Conservation (phyloP, 1,140 invertebrate genomes). For the Scaptomyza graminum region DNA sequence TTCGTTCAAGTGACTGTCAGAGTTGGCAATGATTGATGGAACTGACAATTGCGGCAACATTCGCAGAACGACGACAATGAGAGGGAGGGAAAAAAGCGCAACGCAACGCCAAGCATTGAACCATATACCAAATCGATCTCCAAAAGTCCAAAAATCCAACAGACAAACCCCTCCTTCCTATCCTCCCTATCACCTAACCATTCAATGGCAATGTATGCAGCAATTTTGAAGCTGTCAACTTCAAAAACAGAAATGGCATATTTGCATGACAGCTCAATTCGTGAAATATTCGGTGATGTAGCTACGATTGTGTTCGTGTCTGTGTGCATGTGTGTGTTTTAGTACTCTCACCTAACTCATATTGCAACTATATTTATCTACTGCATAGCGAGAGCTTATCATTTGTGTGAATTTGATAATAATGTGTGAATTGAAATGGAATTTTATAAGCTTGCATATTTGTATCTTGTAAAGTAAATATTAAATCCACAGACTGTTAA, state of each 20-base stretch:
- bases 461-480: no score
- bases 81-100: constrained; percentile 23
- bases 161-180: background rate
- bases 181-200: constrained; percentile 43
- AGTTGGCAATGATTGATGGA: constrained; percentile 64
- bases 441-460: no score
- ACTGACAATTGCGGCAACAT: constrained; percentile 71
- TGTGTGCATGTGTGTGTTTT: constrained; percentile 28
- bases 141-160: constrained; percentile 2
- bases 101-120: constrained; percentile 17
- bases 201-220: constrained; percentile 58
- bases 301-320: constrained; percentile 13
- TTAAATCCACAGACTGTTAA: no score
- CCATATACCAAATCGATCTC: constrained; percentile 19
- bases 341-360: background rate
- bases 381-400: background rate
- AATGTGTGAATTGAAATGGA: background rate
- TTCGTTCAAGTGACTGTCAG: constrained; percentile 56
- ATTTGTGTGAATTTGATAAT: background rate
- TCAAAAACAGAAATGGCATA: constrained; percentile 79
- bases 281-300: constrained; percentile 67
- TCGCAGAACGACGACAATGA: constrained; percentile 17
- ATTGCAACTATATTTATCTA: constrained; percentile 43
- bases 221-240: constrained; percentile 79
- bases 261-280: constrained; percentile 82